Evolutionary conservation across 2,797 vertebrate genomes (phyloP).

Genomic region (Lagorchestes hirsutus): DNA sequence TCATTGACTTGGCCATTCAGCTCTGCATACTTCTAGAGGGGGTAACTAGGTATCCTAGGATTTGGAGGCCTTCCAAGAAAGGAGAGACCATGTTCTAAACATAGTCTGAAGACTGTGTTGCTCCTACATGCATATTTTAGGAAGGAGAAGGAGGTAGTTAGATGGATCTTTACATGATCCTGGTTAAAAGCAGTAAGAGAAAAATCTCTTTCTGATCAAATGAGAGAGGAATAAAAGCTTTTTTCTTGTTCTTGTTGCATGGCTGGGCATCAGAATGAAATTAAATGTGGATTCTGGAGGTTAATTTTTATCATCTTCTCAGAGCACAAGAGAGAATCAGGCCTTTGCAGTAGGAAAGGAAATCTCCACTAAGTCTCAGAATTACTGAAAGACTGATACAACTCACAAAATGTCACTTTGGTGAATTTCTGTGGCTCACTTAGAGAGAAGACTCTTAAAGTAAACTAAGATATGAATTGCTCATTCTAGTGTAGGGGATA

Average conservation of each 20-base stretch:
- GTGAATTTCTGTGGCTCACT: conserved; percentile 50
- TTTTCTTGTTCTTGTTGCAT: conserved; percentile 6
- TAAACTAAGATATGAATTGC: conserved; percentile 55
- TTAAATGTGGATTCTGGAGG: conserved; percentile 47
- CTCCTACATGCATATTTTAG: not conserved
- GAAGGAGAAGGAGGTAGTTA: not conserved
- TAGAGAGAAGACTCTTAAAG: conserved; percentile 43
- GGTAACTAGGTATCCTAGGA: not conserved
- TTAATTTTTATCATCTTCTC: conserved; percentile 62
- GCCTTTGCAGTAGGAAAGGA: conserved; percentile 34
- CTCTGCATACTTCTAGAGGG: not conserved
- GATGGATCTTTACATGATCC: not conserved
- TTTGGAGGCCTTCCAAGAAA: conserved; percentile 5
- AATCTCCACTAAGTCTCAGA: conserved; percentile 64
- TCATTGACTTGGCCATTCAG: not conserved
- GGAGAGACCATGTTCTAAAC: conserved; percentile 2
- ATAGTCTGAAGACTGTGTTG: conserved; percentile 25
- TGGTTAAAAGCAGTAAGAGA: not conserved
- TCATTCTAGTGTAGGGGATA: conserved; percentile 42
- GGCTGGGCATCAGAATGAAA: conserved; percentile 35
- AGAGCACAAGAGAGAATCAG: conserved; percentile 31
- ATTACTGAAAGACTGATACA: conserved; percentile 60
- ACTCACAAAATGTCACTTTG: not conserved
- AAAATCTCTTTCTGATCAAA: conserved; percentile 11
- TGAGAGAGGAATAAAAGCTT: not conserved